Conservation (phyloP, 1,140 invertebrate genomes). For the Zeugodacus cucurbitae region DNA sequence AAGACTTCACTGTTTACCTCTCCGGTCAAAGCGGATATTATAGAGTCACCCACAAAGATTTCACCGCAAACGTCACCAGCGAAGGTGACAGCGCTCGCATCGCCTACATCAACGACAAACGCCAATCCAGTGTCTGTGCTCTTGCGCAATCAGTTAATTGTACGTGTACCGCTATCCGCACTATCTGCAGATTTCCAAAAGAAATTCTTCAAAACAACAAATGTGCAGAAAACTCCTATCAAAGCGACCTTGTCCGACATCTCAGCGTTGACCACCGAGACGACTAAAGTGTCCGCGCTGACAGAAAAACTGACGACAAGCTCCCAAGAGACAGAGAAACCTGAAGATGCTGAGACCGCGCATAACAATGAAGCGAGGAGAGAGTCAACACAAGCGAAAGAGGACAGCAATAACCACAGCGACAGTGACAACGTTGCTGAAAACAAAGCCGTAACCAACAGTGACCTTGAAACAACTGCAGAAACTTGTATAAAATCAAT, state of each 20-base stretch:
- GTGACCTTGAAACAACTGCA: background rate
- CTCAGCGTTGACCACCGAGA: background rate
- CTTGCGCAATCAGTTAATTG: slow-evolving; percentile 18
- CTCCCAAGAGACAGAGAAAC: background rate
- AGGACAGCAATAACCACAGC: background rate
- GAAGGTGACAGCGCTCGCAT: background rate
- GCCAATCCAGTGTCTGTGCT: background rate
- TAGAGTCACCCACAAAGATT: background rate
- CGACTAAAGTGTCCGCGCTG: background rate
- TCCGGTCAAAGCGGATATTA: background rate
- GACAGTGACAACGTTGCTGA: background rate
- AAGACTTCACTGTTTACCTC: background rate
- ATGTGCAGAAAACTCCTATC: background rate
- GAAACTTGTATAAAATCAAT: background rate
- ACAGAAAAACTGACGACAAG: background rate
- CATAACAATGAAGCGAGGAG: background rate
- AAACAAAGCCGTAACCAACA: background rate
- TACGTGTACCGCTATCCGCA: slow-evolving; percentile 38
- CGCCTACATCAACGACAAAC: background rate
- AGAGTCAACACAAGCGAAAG: background rate
- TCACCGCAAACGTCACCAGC: background rate
- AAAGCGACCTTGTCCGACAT: background rate
- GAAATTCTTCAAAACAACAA: background rate
- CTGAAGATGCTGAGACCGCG: background rate
- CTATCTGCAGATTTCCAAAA: slow-evolving; percentile 40